These are phyloP conservation scores for Enhydra lutris DNA, from an alignment of 2,113 vertebrate species.

Conservation along the genomic window DNA sequence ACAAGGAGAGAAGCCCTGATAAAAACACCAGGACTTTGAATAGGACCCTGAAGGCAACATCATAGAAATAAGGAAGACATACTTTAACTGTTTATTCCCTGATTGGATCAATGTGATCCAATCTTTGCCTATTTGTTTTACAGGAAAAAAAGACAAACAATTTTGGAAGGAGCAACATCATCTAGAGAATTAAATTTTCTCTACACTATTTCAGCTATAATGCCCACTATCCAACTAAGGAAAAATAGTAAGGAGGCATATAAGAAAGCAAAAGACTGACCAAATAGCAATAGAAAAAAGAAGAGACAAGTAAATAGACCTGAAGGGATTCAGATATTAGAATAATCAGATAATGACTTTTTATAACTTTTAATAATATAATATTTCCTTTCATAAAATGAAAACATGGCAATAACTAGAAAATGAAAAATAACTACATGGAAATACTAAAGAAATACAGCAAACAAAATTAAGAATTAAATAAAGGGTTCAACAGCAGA, in stretches of 20 bases:
- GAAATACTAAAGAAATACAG: background rate
- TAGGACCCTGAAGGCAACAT: background rate
- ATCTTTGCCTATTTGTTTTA: background rate
- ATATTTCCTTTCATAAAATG: background rate
- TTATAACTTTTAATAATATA: background rate
- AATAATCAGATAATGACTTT: background rate
- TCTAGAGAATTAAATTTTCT: background rate
- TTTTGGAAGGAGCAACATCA: background rate
- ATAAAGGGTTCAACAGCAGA: background rate
- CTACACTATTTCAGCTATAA: background rate
- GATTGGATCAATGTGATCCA: background rate
- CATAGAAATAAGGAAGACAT: background rate
- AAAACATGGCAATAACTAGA: background rate
- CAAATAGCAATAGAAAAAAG: background rate
- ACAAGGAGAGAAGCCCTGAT: background rate
- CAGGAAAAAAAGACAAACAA: background rate
- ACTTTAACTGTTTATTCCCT: background rate
- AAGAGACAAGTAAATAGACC: background rate
- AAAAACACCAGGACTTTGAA: background rate
- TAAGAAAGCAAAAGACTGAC: background rate
- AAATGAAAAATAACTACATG: background rate
- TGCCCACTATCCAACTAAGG: background rate
- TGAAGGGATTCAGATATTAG: background rate
- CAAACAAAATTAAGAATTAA: background rate
- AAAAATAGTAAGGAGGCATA: background rate